A percentile compares a stretch with the other conserved stretches of the same genome.
Conservation (phyloP, 2,797 vertebrate species). For the Moxostoma hubbsi region DNA sequence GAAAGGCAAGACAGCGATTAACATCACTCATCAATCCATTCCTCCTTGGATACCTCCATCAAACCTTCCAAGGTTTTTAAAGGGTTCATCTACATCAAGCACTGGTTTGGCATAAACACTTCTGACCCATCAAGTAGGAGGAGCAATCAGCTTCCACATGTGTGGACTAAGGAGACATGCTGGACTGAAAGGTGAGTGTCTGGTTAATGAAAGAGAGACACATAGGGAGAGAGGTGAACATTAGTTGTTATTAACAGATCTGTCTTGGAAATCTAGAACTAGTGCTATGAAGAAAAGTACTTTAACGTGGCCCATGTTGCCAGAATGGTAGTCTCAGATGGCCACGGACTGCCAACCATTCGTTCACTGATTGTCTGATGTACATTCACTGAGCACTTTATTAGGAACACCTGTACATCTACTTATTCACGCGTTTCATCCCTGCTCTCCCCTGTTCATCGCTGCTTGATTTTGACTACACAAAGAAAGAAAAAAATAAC, state of each 20-base stretch:
- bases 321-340: not conserved
- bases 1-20: slow-evolving; percentile 31
- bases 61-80: not conserved
- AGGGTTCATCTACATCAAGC: slow-evolving; percentile 4
- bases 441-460: too few relatives aligned
- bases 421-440: too few relatives aligned
- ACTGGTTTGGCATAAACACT: not conserved
- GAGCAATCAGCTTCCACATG: slow-evolving; percentile 43
- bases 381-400: too few relatives aligned
- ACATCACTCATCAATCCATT: slow-evolving; percentile 14
- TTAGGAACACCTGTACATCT: too few relatives aligned
- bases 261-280: slow-evolving; percentile 45
- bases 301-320: not conserved
- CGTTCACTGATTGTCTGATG: not conserved
- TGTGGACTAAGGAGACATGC: slow-evolving; percentile 9
- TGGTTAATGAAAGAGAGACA: slow-evolving; percentile 28
- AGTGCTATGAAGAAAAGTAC: slow-evolving; percentile 18
- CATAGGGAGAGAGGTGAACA: slow-evolving; percentile 62
- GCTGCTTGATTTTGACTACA: too few relatives aligned
- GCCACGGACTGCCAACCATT: not conserved
- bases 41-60: not conserved
- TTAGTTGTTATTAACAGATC: slow-evolving; percentile 39
- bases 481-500: too few relatives aligned
- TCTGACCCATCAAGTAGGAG: slow-evolving; percentile 13
- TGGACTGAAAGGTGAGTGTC: slow-evolving; percentile 32